Evolutionary conservation across 2,797 vertebrate genomes (phyloP), one percentile per base, ranked within the genome.

Genomic region (Notolabrus celidotus): DNA sequence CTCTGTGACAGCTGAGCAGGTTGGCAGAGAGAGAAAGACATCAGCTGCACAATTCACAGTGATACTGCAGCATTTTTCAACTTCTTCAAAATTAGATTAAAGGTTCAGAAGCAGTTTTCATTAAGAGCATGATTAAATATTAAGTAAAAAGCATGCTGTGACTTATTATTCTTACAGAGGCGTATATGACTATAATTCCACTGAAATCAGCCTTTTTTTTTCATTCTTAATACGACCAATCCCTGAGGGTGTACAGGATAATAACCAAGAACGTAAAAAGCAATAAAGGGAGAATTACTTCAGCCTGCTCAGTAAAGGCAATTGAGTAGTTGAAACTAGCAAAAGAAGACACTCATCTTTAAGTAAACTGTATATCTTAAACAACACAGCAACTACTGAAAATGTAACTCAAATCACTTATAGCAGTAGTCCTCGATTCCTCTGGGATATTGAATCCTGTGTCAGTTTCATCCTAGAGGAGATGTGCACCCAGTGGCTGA

Each of bases 1-100:
- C 71, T 86, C 62, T 9, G 2, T 80, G 85, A 85, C 79, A 86
- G 82, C 33, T 57, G n/a, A 25, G 34, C 64, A 33, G 43, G 45
- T 27, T 47, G 74, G 67, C 55, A 71, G 61, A 27, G 33, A 66
- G 42, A 57, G 33, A 27, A 27, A 74, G 67, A 41, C 66, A 65
- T 71, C 74, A 71, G 71, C 74, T 56, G 53, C 61, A 34, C 22
- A 7, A 47, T 14, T 19, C 34, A 47, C 45, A 31, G 52, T 2
- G 20, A 47, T 27, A 57, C 60, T 56, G 46, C 41, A 31, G 29
- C 51, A 16, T 39, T 7, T 19, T 39, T 31, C 34, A 9, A 55
- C 42, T 47, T 39, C 31, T 57, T 60, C 47, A n/a, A 22, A 19
- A 39, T 50, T 17, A 2, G 4, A 63, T 3, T n/a, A 17, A 49